These are phyloP conservation scores for Mylabris sibirica DNA, from an alignment of 2,888 invertebrate genomes.

Conservation along the genomic window DNA sequence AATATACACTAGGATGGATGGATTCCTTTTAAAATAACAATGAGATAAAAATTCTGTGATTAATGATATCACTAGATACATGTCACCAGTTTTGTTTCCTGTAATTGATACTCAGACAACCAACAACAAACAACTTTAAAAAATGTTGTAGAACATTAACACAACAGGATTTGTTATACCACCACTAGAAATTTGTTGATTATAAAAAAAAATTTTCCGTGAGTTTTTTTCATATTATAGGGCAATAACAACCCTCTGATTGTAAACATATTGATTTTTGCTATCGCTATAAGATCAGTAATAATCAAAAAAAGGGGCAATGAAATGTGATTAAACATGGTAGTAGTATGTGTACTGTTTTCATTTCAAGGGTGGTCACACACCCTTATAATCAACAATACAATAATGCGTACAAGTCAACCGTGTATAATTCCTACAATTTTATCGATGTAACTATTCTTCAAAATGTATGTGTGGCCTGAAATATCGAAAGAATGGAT, in stretches of 20 bases:
- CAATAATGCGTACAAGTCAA: slow-evolving; percentile 43
- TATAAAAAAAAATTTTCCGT: background rate
- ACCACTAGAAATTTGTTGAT: background rate
- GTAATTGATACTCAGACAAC: slow-evolving; percentile 8
- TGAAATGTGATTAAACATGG: slow-evolving; percentile 46
- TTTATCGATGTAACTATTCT: background rate
- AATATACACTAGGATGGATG: background rate
- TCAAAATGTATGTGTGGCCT: background rate
- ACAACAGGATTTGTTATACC: background rate
- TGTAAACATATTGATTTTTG: slow-evolving; percentile 31
- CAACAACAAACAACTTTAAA: background rate
- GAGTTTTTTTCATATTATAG: background rate
- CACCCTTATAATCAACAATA: slow-evolving; percentile 50
- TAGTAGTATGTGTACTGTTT: slow-evolving; percentile 32
- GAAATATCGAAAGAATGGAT: background rate
- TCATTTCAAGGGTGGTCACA: slow-evolving; percentile 51
- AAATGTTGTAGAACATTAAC: background rate
- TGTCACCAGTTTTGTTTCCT: slow-evolving; percentile 9
- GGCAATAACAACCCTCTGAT: slow-evolving; percentile 13
- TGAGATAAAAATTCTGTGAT: background rate
- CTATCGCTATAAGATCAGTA: slow-evolving; percentile 24
- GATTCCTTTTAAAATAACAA: background rate
- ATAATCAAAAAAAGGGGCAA: slow-evolving; percentile 30
- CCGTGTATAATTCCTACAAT: slow-evolving; percentile 31
- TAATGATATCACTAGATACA: background rate